Conservation (phyloP, 2,797 vertebrate species). For the Lophius americanus region DNA sequence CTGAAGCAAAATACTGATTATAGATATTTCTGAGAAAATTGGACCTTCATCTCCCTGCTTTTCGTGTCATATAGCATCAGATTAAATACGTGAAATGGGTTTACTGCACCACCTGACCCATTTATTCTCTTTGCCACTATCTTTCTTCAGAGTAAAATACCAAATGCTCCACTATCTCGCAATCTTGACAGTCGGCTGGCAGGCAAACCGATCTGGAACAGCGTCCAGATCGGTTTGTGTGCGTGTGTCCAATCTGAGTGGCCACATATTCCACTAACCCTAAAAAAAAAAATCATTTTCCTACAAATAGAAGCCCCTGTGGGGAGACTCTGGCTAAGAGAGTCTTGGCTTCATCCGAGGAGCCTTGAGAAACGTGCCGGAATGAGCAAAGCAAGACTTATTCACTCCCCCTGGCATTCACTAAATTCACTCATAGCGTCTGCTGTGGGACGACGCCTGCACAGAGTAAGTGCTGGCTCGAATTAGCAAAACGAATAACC, state of each 20-base stretch:
- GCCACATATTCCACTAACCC: constrained; percentile 36
- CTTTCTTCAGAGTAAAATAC: constrained; percentile 35
- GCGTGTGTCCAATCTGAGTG: constrained; percentile 32
- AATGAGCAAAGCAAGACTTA: constrained; percentile 64
- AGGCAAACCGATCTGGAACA: constrained; percentile 33
- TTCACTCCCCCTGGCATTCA: constrained; percentile 54
- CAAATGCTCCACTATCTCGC: constrained; percentile 25
- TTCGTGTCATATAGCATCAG: constrained; percentile 44
- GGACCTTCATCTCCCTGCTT: constrained; percentile 26
- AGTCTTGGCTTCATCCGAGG: constrained; percentile 45
- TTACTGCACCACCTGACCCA: constrained; percentile 42
- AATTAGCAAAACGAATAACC: constrained; percentile 57
- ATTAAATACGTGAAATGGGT: constrained; percentile 47
- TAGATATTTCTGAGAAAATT: constrained; percentile 68
- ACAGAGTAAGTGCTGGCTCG: constrained; percentile 65
- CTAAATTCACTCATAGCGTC: constrained; percentile 67
- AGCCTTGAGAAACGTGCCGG: constrained; percentile 59
- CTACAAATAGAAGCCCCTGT: constrained; percentile 56
- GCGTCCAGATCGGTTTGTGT: constrained; percentile 10
- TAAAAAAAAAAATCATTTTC: constrained; percentile 45
- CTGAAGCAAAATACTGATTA: constrained; percentile 52
- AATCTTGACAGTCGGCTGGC: constrained; percentile 39
- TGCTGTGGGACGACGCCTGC: constrained; percentile 53
- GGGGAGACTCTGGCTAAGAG: constrained; percentile 33
- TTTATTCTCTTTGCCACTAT: constrained; percentile 43